Base-by-base conservation (phyloP, 2,888 invertebrate genomes). In the Clistopyga incitator region DNA sequence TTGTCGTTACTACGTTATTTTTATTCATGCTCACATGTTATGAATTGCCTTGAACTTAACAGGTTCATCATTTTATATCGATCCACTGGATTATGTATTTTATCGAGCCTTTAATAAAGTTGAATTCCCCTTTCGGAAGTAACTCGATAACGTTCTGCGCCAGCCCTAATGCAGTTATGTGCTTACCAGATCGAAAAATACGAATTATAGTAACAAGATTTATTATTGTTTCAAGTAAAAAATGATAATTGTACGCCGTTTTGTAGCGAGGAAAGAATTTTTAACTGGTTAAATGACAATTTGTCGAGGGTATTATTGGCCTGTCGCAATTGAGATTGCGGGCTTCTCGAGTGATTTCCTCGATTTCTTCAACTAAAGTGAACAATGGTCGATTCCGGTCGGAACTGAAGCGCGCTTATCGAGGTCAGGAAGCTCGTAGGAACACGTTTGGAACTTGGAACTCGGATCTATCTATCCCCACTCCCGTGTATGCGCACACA, bases 341-440 rank as follows among this genome's bases (percentile, higher is more conserved):
- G 72, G 59, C 15, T 65, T 77, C 67, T 67, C 56, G 25, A 42
- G 42, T 65, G 68, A 70, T 80, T 42, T 47, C n/a, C 67, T 47
- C 71, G 72, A 76, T 67, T 71, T 23, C 68, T 78, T 54, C 64
- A 29, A 64, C 25, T 64, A 34, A 52, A 50, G 42, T 68, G 77
- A 67, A 77, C 81, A 78, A 78, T 47, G 54, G 72, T 65, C 67
- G 61, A 61, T 61, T 34, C 64, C 54, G 68, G 15, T 61, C 64
- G 15, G n/a, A 65, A 78, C 38, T 52, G 78, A 70, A 68, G 78
- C 67, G 78, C 67, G 56, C 78, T 78, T 67, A 78, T 82, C 75
- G 78, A 64, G 82, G 74, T 70, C 70, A 61, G 78, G 64, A 75
- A 78, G 75, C 78, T 78, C 70, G 47, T 70, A 78, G 78, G 75